Evolutionary conservation across 2,797 vertebrate species (phyloP).

Genomic region (Holocentrus rufus): DNA sequence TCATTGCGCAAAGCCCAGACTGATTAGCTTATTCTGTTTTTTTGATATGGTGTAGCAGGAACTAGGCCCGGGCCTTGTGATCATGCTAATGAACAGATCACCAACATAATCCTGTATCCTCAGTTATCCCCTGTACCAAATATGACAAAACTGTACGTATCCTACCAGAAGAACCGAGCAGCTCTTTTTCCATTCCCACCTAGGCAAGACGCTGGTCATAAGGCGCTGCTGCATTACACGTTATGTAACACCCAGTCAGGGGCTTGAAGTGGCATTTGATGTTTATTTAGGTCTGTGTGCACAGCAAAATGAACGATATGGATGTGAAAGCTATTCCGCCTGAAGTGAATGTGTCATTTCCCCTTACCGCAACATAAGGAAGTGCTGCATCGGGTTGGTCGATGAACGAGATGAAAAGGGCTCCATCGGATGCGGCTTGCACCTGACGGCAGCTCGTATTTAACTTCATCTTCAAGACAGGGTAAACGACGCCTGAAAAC

Average conservation of each 20-base stretch:
- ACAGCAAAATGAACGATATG: constrained; percentile 5
- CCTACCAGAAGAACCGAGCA: constrained; percentile 67
- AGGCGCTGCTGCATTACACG: constrained; percentile 76
- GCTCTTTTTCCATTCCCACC: constrained; percentile 52
- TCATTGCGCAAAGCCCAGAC: constrained; percentile 62
- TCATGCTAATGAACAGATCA: not conserved
- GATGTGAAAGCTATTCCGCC: not conserved
- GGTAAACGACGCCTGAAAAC: constrained; percentile 46
- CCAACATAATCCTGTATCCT: not conserved
- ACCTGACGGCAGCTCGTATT: constrained; percentile 72
- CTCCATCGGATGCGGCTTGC: constrained; percentile 81
- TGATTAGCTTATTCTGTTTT: constrained; percentile 27
- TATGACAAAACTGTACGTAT: constrained; percentile 48
- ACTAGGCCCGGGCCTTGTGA: not conserved
- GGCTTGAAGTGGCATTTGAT: constrained; percentile 22
- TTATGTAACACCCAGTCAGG: constrained; percentile 79
- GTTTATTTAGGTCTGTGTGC: constrained; percentile 59
- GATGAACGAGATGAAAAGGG: constrained; percentile 67
- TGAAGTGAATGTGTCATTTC: not conserved
- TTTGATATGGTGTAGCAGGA: not conserved
- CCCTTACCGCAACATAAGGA: constrained; percentile 83
- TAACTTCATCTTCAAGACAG: constrained; percentile 79
- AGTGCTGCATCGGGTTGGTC: constrained; percentile 79
- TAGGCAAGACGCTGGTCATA: constrained; percentile 67
- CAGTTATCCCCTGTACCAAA: constrained; percentile 16